Conservation (phyloP, 2,113 vertebrate species). For the Eonycteris spelaea region DNA sequence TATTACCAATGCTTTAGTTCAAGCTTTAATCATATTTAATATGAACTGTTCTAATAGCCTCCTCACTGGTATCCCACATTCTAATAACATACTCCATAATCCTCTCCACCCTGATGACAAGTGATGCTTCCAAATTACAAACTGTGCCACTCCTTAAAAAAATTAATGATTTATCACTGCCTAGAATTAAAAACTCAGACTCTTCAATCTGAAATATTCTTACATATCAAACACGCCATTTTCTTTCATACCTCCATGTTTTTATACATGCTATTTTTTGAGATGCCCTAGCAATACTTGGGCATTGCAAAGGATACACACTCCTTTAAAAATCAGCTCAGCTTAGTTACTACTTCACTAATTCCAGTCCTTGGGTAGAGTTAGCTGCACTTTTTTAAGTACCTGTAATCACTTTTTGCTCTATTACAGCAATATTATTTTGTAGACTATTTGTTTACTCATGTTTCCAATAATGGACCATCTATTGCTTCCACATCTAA, state of each 20-base stretch:
- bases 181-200: background rate
- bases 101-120: background rate
- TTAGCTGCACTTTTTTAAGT: background rate
- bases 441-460: background rate
- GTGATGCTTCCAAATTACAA: background rate
- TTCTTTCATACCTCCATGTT: background rate
- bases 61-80: background rate
- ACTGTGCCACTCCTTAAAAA: background rate
- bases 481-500: background rate
- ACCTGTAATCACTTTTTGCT: background rate
- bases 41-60: background rate
- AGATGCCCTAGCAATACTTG: background rate
- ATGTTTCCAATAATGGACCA: background rate
- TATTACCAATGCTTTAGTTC: background rate
- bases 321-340: background rate
- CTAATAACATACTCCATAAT: background rate
- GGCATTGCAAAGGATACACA: no score
- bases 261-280: background rate
- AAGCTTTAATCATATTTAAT: background rate
- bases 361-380: background rate
- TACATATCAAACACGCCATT: background rate
- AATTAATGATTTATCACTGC: background rate
- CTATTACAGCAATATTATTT: background rate
- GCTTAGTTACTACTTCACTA: background rate
- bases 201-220: background rate